A percentile compares a stretch with the other conserved stretches of the same genome.
phyloP scores from a whole-genome alignment of 2,888 invertebrate species.

The Zele albiditarsus region DNA sequence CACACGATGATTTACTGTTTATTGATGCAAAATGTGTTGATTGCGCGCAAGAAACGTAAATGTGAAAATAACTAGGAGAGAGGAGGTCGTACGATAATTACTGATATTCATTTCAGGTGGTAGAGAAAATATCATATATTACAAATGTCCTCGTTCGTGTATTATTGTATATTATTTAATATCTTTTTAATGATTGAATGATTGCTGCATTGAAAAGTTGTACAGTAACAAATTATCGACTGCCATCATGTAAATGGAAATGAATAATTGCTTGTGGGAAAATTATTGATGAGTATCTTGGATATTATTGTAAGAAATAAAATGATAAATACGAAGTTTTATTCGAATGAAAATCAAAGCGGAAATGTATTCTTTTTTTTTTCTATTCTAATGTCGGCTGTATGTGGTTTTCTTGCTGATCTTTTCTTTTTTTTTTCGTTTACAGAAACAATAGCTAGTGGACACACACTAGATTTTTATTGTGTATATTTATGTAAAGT shows the following conservation, averaged over 20 bases:
- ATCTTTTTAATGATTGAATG: neutral
- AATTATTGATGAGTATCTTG: neutral
- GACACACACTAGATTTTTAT: neutral
- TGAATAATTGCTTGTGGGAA: neutral
- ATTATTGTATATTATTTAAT: constrained; percentile 2
- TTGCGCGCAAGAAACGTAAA: neutral
- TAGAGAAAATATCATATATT: neutral
- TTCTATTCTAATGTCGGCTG: neutral
- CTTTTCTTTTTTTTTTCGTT: neutral
- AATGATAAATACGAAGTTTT: too few species aligned
- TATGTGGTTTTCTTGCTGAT: neutral
- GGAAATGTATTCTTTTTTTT: neutral
- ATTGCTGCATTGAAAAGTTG: neutral
- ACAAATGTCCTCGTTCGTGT: neutral
- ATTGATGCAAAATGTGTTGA: constrained; percentile 10
- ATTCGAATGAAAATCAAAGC: neutral
- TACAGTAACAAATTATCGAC: neutral
- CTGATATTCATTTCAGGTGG: neutral
- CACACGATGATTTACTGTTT: constrained; percentile 1
- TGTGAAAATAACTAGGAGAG: neutral
- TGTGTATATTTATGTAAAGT: constrained; percentile 15
- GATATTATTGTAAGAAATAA: neutral
- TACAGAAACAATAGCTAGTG: neutral
- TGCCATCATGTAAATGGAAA: neutral
- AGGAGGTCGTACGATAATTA: constrained; percentile 5